Conservation (phyloP, 1,140 invertebrate genomes). For the Aphelinus atriplicis region DNA sequence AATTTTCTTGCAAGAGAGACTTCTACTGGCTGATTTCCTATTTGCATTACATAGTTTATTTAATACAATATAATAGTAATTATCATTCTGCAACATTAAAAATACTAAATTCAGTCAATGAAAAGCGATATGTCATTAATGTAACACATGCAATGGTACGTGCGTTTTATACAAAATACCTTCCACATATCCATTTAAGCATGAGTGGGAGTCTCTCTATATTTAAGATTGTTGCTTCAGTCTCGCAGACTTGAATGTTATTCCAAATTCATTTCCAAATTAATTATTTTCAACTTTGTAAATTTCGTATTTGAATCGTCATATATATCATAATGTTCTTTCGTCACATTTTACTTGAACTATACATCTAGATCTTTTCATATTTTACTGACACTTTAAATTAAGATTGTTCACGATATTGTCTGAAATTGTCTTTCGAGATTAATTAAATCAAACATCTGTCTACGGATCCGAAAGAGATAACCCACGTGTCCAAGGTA, state of each 20-base stretch:
- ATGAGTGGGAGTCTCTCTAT: constrained; percentile 18
- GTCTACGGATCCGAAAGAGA: constrained; percentile 38
- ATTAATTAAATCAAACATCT: constrained; percentile 23
- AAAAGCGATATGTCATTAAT: not conserved
- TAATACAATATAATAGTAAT: constrained; percentile 1
- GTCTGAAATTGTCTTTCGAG: constrained; percentile 2
- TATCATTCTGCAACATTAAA: no score
- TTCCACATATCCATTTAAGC: not conserved
- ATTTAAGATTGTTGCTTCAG: no score
- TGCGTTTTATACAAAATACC: not conserved
- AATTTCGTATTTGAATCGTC: no score
- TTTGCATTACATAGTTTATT: not conserved
- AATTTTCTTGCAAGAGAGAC: constrained; percentile 33
- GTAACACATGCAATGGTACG: not conserved
- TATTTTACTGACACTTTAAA: no score
- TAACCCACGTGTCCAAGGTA: constrained; percentile 44
- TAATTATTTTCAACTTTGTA: no score
- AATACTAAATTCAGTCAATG: not conserved
- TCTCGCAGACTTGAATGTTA: no score
- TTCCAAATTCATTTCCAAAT: no score
- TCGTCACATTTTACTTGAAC: no score
- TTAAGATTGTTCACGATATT: not conserved
- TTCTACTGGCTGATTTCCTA: constrained; percentile 25
- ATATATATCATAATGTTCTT: no score
- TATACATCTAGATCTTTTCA: no score